A percentile compares a stretch with the other conserved stretches of the same genome.
Evolutionary conservation across 2,113 vertebrate genomes (phyloP).

Genomic region (Xyliphius kryptos): DNA sequence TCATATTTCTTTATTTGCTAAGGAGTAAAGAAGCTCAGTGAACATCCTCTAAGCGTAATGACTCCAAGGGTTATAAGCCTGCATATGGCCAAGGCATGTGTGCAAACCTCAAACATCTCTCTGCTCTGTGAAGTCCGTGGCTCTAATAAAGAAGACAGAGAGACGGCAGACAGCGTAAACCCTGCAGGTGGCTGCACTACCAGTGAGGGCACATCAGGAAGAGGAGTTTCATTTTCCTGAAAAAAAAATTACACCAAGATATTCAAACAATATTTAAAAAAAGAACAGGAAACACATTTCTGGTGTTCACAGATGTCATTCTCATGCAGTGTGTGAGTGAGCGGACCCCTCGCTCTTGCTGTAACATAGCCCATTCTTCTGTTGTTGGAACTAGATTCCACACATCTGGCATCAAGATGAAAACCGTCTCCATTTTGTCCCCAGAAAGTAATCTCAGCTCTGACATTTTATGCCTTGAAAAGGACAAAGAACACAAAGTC

Average conservation of each 20-base stretch:
- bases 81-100: no score
- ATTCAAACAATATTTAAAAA: not conserved
- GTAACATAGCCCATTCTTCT: conserved; percentile 51
- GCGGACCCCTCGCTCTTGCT: conserved; percentile 30
- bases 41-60: no score
- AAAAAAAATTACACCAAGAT: not conserved
- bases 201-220: conserved; percentile 34
- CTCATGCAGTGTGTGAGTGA: not conserved
- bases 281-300: conserved; percentile 1
- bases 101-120: conserved; percentile 43
- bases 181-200: conserved; percentile 33
- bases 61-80: no score
- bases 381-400: conserved; percentile 58
- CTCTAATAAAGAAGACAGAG: conserved; percentile 40
- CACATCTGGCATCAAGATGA: conserved; percentile 49
- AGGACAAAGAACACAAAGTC: no score
- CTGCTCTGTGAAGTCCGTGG: conserved; percentile 26
- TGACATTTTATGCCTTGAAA: conserved; percentile 55
- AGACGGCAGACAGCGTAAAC: conserved; percentile 26
- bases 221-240: conserved; percentile 25
- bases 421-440: conserved; percentile 42
- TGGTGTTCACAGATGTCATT: not conserved
- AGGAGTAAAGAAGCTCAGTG: no score
- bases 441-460: conserved; percentile 52
- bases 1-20: no score